Base-by-base conservation (phyloP, 1,140 invertebrate species). In the Hermetia illucens region DNA sequence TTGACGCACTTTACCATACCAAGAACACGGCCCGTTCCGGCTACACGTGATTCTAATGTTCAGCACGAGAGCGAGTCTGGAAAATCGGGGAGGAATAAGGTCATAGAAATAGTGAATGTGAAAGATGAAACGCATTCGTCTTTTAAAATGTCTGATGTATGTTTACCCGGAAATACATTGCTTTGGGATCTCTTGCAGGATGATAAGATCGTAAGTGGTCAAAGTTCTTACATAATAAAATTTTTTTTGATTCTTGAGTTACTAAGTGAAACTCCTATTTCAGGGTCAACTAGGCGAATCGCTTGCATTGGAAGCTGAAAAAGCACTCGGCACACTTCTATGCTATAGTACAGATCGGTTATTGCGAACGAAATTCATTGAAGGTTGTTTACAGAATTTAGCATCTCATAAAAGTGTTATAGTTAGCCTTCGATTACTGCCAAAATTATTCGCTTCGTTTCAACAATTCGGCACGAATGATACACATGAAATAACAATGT, bases 101-200 rank as follows among this genome's bases (percentile, higher is more conserved):
- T 8, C 25, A 27, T 9, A 27, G 25, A 27, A n/a, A 27, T 34
- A 30, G n/a, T 25, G 5, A 27, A 17, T 20, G 15, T 52, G 53
- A 34, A 40, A 59, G 34, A 39, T 56, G 13, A 55, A 51, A 45
- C 67, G 52, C 65, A 69, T 54, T 65, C 58, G 5, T 51, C 63
- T 4, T 78, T 79, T 37, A 78, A 78, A 49, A 66, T 83, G 17
- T 82, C 82, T 41, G 77, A 82, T 50, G 83, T 89, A 20, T 88
- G 84, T 48, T 75, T 84, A 49, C 82, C 84, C 27, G 89, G 89
- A 1, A 88, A 86, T 53, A 94, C 89, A 5, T 55, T 95, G 21
- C 66, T 96, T 0, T 95, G 90, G 90, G 90, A 96, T 66, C 63
- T 96, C 35, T 60, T 96, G 30, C 89, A 94, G 61, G 89, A 93